phyloP scores from a whole-genome alignment of 1,140 invertebrate genomes.

The Bradysia coprophila region DNA sequence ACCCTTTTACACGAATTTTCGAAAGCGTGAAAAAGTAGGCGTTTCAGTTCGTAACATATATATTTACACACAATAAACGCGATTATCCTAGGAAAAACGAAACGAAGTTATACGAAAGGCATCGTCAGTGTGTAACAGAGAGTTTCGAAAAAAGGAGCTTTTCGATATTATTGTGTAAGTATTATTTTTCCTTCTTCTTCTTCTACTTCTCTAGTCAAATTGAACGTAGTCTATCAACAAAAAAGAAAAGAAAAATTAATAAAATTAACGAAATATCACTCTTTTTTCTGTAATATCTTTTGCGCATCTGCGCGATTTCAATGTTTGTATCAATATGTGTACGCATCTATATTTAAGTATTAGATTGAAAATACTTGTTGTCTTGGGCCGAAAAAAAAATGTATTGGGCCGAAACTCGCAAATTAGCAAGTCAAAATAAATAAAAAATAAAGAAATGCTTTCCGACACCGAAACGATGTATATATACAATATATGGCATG shows the following conservation, averaged over 20 bases:
- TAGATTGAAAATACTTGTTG: neutral
- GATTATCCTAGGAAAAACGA: no score
- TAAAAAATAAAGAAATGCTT: neutral
- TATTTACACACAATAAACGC: neutral
- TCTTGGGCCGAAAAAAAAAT: neutral
- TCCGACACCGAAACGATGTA: no score
- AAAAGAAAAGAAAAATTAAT: no score
- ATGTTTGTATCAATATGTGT: no score
- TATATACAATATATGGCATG: no score
- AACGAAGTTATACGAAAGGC: no score
- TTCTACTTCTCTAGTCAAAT: neutral
- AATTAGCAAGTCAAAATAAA: neutral
- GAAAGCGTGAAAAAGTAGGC: neutral
- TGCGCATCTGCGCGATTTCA: neutral
- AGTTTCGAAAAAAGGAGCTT: no score
- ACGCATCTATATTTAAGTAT: no score
- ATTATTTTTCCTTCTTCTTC: neutral
- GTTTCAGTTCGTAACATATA: neutral
- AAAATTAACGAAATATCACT: no score
- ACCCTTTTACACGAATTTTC: neutral
- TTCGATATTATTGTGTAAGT: neutral
- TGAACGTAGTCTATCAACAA: neutral
- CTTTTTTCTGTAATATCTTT: neutral
- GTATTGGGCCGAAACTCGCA: neutral
- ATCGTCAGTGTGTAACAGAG: no score